These are phyloP conservation scores for Labeo rohita DNA, from an alignment of 2,113 vertebrate species.

Conservation along the genomic window DNA sequence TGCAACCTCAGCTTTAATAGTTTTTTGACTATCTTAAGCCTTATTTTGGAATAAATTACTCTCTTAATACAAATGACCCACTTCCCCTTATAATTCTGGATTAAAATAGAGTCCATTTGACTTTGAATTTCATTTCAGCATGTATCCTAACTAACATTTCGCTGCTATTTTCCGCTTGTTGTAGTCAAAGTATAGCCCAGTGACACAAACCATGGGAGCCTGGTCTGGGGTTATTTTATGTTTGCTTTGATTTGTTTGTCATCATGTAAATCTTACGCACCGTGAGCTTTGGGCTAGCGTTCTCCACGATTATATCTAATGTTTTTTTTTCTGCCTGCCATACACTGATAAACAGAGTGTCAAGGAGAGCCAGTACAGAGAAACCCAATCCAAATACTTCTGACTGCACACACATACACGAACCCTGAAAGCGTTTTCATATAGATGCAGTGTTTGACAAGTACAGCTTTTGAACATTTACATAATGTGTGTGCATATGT, in stretches of 20 bases:
- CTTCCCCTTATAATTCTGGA: not conserved
- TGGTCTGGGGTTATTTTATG: constrained; percentile 34
- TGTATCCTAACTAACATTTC: not conserved
- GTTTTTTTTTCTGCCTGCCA: constrained; percentile 49
- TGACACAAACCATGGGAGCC: not conserved
- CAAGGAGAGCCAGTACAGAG: constrained; percentile 45
- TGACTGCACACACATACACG: constrained; percentile 28
- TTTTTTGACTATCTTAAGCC: not conserved
- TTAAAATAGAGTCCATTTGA: not conserved
- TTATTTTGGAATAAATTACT: constrained; percentile 12
- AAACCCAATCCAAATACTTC: constrained; percentile 54
- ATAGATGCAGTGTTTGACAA: constrained; percentile 64
- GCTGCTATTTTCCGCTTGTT: not conserved
- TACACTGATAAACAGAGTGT: constrained; percentile 57
- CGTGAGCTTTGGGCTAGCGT: not conserved
- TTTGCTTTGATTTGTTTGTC: constrained; percentile 47
- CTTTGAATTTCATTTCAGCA: not conserved
- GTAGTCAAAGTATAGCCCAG: not conserved
- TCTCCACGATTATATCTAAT: constrained; percentile 39
- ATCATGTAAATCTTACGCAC: constrained; percentile 30
- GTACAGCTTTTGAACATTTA: constrained; percentile 63
- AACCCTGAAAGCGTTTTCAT: constrained; percentile 55
- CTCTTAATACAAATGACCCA: not conserved
- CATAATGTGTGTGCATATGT: constrained; percentile 49
- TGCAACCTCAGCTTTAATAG: not conserved